Evolutionary conservation across 2,797 vertebrate species (phyloP).

Genomic region (Lithobates sylvaticus): DNA sequence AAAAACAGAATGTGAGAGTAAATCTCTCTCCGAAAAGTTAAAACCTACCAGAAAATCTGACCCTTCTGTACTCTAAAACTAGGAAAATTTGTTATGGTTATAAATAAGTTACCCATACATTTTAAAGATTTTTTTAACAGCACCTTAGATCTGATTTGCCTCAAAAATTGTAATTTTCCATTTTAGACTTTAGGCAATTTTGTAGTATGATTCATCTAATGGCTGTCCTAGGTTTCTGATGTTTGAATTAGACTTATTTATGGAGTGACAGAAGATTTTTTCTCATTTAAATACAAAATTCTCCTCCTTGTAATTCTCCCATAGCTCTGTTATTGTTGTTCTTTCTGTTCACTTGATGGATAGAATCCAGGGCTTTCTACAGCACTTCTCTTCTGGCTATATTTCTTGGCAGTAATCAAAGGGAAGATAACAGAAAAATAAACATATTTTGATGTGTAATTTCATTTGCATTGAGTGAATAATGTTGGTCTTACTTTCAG

Average conservation of each 20-base stretch:
- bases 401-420: slow-evolving; percentile 11
- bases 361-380: not conserved
- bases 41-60: too few species aligned
- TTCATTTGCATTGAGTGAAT: not conserved
- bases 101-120: too few species aligned
- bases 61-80: too few species aligned
- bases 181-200: not conserved
- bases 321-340: slow-evolving; percentile 13
- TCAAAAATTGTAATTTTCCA: not conserved
- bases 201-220: not conserved
- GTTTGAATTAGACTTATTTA: not conserved
- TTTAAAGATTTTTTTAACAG: too few species aligned
- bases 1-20: too few species aligned
- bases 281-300: not conserved
- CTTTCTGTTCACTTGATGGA: not conserved
- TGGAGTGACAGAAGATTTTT: not conserved
- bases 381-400: slow-evolving; percentile 4
- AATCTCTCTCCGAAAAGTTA: too few species aligned
- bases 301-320: not conserved
- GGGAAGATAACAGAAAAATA: slow-evolving; percentile 7
- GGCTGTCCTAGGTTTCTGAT: not conserved
- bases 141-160: too few species aligned
- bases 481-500: not conserved
- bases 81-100: too few species aligned
- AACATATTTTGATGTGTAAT: slow-evolving; percentile 5